These are phyloP conservation scores for Agrotis ipsilon DNA, from an alignment of 2,888 invertebrate species.

Conservation along the genomic window DNA sequence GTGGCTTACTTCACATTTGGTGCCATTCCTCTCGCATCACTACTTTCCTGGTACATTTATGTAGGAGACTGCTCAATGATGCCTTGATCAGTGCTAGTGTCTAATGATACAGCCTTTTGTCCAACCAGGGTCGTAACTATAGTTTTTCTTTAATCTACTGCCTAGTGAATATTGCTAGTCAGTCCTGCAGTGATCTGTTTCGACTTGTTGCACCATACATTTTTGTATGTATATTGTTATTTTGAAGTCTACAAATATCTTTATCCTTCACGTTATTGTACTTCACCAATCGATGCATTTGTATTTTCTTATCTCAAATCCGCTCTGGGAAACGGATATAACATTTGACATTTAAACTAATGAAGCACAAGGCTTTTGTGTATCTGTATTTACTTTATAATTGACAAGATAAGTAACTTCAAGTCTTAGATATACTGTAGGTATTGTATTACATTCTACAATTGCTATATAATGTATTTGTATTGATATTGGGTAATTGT, in stretches of 20 bases:
- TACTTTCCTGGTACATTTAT: too few relatives aligned
- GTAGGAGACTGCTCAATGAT: too few relatives aligned
- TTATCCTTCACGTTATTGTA: background rate
- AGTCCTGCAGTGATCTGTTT: too few relatives aligned
- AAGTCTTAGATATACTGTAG: slow-evolving; percentile 8
- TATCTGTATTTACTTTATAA: slow-evolving; percentile 33
- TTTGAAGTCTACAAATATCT: background rate
- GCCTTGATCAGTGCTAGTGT: too few relatives aligned
- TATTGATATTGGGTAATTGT: slow-evolving; percentile 3
- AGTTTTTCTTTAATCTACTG: too few relatives aligned
- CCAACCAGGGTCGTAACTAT: too few relatives aligned
- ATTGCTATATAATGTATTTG: slow-evolving; percentile 17
- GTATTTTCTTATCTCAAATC: slow-evolving; percentile 26
- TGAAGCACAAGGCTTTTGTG: slow-evolving; percentile 52
- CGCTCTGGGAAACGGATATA: slow-evolving; percentile 43
- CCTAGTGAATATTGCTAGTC: too few relatives aligned
- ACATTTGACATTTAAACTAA: slow-evolving; percentile 55
- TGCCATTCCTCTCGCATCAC: too few relatives aligned
- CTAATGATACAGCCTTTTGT: too few relatives aligned
- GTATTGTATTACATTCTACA: slow-evolving; percentile 18
- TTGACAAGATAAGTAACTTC: slow-evolving; percentile 46
- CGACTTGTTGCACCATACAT: too few relatives aligned
- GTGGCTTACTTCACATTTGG: too few relatives aligned
- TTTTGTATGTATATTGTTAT: too few relatives aligned
- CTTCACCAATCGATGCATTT: slow-evolving; percentile 1